Evolutionary conservation across 2,888 invertebrate species (phyloP), one percentile per base, ranked within the genome.

Genomic region (Temnothorax ravouxi): DNA sequence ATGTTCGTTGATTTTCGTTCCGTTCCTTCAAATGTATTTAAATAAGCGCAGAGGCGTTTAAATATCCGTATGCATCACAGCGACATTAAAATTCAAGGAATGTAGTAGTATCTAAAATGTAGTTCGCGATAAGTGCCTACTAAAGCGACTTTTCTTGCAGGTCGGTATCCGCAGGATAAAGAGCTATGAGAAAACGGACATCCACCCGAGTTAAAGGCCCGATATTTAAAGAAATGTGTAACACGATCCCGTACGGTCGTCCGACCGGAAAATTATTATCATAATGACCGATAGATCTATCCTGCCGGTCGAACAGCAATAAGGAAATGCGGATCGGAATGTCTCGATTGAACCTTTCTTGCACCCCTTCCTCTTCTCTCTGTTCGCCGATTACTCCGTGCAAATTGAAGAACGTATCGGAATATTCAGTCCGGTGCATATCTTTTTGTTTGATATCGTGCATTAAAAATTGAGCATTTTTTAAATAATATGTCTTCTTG

Each of bases 261-360:
- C 88, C 88, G 83, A 91, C 89, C 92, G 91, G 92, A 93, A 93
- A 93, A 93, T 93, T 91, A 93, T 93, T 92, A 93, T 93, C 91
- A 92, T 92, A 93, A 93, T 93, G 93, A 93, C 89, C 89, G 89
- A 90, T 85, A 88, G 89, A 89, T 91, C 87, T 88, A 89, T 89
- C 86, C 54, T 88, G 81, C 69, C 87, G 89, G 89, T 90, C 89
- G 91, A 86, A 83, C 90, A 77, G 93, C 94, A 94, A 94, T 94
- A 93, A 94, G 94, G 94, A 94, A 94, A 94, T 90, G 91, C 90
- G 90, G 90, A 91, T 93, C 91, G 93, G 93, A 93, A 93, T 93
- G 93, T 92, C 93, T 92, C 92, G 92, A 92, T 93, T 89, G 88
- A 88, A 84, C 77, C 84, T 83, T 85, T 76, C 83, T 72, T 84